A percentile compares a stretch with the other conserved stretches of the same genome.
Conservation (phyloP, 2,888 invertebrate genomes). For the Mechanitis mazaeus region DNA sequence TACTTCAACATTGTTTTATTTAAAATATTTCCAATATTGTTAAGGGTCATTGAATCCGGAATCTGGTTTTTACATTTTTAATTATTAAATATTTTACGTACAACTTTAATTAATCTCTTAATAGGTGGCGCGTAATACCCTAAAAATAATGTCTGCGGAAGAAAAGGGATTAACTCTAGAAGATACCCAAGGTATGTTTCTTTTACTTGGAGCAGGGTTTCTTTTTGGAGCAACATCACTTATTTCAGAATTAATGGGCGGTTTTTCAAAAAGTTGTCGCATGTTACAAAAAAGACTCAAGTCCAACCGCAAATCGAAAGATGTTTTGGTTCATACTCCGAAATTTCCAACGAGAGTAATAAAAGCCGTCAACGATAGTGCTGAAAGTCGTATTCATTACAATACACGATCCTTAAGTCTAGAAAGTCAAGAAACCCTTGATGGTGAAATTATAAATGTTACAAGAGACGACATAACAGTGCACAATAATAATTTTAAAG, state of each 20-base stretch:
- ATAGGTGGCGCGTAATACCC: slow-evolving; percentile 61
- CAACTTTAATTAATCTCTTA: slow-evolving; percentile 16
- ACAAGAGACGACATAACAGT: slow-evolving; percentile 52
- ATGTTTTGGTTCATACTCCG: slow-evolving; percentile 42
- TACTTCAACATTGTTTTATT: too few species aligned
- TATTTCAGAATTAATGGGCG: slow-evolving; percentile 83
- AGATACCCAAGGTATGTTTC: slow-evolving; percentile 89
- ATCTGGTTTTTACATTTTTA: too few species aligned
- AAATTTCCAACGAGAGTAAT: slow-evolving; percentile 21
- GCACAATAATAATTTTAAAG: slow-evolving; percentile 44
- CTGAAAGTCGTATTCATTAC: slow-evolving; percentile 39
- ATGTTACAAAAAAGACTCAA: slow-evolving; percentile 29
- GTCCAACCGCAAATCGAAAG: slow-evolving; percentile 36
- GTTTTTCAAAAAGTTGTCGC: slow-evolving; percentile 78
- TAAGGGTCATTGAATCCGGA: too few species aligned
- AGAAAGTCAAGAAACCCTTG: slow-evolving; percentile 51
- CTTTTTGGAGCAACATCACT: slow-evolving; percentile 79
- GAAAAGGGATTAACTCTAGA: slow-evolving; percentile 86
- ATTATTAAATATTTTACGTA: too few species aligned
- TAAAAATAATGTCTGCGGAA: slow-evolving; percentile 71
- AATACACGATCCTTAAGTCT: slow-evolving; percentile 42
- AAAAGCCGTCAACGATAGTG: slow-evolving; percentile 28
- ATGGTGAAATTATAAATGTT: slow-evolving; percentile 57
- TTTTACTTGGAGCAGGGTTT: slow-evolving; percentile 83
- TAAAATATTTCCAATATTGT: too few species aligned